phyloP scores from a whole-genome alignment of 2,888 invertebrate genomes.

The Hypena proboscidalis region DNA sequence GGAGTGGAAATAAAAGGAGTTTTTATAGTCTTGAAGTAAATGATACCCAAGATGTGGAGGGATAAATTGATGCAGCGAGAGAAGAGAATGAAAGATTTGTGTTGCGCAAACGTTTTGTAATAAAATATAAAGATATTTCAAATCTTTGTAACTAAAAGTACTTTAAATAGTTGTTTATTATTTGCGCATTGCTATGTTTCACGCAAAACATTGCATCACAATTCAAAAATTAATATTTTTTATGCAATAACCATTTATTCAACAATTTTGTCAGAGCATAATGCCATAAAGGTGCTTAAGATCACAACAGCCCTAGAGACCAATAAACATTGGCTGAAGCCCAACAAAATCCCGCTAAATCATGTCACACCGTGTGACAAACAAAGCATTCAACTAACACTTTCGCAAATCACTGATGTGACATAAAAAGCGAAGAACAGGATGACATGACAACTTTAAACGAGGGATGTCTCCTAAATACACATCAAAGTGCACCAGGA shows the following conservation, averaged over 20 bases:
- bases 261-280: too few species aligned
- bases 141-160: background rate
- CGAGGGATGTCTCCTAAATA: conserved; percentile 52
- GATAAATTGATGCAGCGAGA: conserved; percentile 30
- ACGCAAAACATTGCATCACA: background rate
- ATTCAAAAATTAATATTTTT: background rate
- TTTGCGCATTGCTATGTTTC: too few species aligned
- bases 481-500: conserved; percentile 57
- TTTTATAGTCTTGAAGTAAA: conserved; percentile 37
- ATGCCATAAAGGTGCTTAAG: conserved; percentile 5
- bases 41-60: conserved; percentile 19
- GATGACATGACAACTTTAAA: conserved; percentile 60
- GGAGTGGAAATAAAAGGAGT: conserved; percentile 48
- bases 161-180: too few species aligned
- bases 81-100: conserved; percentile 36
- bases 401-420: conserved; percentile 58
- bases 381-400: conserved; percentile 14
- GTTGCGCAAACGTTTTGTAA: conserved; percentile 10
- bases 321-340: conserved; percentile 1
- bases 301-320: background rate
- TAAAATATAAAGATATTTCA: conserved; percentile 2
- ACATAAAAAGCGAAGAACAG: conserved; percentile 43
- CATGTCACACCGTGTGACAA: conserved; percentile 19
- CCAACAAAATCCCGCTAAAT: conserved; percentile 14
- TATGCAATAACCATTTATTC: too few species aligned